Evolutionary conservation across 2,113 vertebrate species (phyloP), one percentile per base, ranked within the genome.

Genomic region (Galbula dea): DNA sequence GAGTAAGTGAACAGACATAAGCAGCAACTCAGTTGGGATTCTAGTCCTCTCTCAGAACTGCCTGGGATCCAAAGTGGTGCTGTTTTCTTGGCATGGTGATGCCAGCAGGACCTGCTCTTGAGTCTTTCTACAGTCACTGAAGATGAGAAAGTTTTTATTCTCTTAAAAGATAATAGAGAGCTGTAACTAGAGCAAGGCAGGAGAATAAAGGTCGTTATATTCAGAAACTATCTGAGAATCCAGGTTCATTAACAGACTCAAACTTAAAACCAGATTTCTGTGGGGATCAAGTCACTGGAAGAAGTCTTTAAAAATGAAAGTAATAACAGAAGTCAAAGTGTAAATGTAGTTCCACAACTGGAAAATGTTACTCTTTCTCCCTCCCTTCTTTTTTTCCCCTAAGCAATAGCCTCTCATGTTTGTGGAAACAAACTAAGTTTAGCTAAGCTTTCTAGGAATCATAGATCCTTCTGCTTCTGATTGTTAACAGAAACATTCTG

Each of bases 381-480:
- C 22, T 29, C n/a, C 15, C 29, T 61, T 68, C 39, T 63, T 46
- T 58, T 21, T n/a, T n/a, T n/a, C n/a, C n/a, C n/a, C 59, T 90
- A 86, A 88, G 61, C 27, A 52, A 79, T 3, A 84, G 18, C 10
- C 26, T 87, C 63, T 81, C 29, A 18, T 6, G 7, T 43, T 89
- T 73, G 48, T 57, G 43, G 43, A 71, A 89, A 18, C 21, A n/a
- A n/a, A n/a, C 9, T 48, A n/a, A 62, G 59, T 34, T 61, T n/a
- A 83, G 80, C 52, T 41, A 54, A 92, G 39, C 85, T 82, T 80
- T 91, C 88, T 58, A 91, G 59, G 93, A 96, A 94, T 61, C 63
- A 52, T 84, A 86, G 62, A 67, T 43, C 5, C 1, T 88, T 90
- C 76, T 65, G 30, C 78, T 91, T 69, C 74, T 61, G 61, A 95